These are phyloP conservation scores for Scotopteryx bipunctaria DNA, from an alignment of 2,888 invertebrate species.

Conservation along the genomic window DNA sequence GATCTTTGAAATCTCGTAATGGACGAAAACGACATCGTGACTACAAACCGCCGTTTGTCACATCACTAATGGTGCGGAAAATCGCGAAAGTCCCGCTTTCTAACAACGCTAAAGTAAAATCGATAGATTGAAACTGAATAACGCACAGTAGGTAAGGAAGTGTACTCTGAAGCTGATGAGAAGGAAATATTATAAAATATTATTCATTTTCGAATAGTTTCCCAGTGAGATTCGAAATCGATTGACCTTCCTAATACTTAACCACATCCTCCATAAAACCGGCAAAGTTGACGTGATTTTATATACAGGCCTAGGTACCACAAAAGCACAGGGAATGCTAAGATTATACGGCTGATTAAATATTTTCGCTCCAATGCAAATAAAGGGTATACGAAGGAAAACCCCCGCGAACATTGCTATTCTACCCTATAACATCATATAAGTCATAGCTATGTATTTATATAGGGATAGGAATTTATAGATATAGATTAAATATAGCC, in stretches of 20 bases:
- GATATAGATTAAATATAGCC: too few species aligned
- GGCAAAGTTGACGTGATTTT: slow-evolving; percentile 43
- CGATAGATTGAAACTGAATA: slow-evolving; percentile 65
- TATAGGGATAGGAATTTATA: not conserved
- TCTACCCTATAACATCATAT: slow-evolving; percentile 47
- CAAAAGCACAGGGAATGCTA: slow-evolving; percentile 70
- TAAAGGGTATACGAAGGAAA: slow-evolving; percentile 64
- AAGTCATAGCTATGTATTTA: slow-evolving; percentile 44
- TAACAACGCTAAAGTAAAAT: slow-evolving; percentile 63
- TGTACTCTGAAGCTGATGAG: not conserved
- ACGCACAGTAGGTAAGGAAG: slow-evolving; percentile 43
- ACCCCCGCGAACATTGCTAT: slow-evolving; percentile 58
- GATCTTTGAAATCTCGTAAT: slow-evolving; percentile 74
- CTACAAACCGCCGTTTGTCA: slow-evolving; percentile 76
- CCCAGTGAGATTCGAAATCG: too few species aligned
- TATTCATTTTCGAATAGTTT: too few species aligned
- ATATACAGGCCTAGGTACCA: slow-evolving; percentile 54
- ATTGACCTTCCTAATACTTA: slow-evolving; percentile 26
- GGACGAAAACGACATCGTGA: slow-evolving; percentile 73
- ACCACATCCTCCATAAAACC: slow-evolving; percentile 24
- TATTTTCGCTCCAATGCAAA: slow-evolving; percentile 81
- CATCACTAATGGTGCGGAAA: slow-evolving; percentile 75
- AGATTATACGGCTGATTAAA: slow-evolving; percentile 81
- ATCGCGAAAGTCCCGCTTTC: slow-evolving; percentile 70
- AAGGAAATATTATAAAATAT: too few species aligned